phyloP scores from a whole-genome alignment of 1,140 invertebrate species.

The Calliphora vicina region DNA sequence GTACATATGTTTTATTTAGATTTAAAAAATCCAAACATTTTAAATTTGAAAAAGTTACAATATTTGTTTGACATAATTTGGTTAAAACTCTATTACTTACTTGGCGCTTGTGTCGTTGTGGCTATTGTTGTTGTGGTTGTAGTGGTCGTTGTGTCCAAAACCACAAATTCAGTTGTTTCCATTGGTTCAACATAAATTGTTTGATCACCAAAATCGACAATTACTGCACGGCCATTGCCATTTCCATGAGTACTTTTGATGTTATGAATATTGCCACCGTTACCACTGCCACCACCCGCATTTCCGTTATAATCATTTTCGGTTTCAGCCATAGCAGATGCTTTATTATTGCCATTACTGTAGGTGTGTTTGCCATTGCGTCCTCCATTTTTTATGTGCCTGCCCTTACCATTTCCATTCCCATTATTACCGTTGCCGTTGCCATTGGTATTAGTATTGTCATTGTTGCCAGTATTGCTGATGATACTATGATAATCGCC shows the following conservation, averaged over 20 bases:
- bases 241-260: slow-evolving; percentile 40
- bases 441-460: slow-evolving; percentile 25
- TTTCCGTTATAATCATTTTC: slow-evolving; percentile 21
- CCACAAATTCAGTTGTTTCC: slow-evolving; percentile 65
- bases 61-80: no score
- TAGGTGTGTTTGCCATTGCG: not conserved
- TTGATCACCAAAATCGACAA: slow-evolving; percentile 58
- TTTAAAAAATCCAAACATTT: no score
- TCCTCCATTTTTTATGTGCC: slow-evolving; percentile 34
- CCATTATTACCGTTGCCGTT: slow-evolving; percentile 39
- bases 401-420: slow-evolving; percentile 42
- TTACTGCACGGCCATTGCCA: slow-evolving; percentile 49
- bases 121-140: slow-evolving; percentile 67
- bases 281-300: not conserved
- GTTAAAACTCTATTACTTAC: slow-evolving; percentile 64
- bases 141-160: slow-evolving; percentile 64
- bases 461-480: slow-evolving; percentile 32
- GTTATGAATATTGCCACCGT: not conserved
- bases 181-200: slow-evolving; percentile 64
- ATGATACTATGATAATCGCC: slow-evolving; percentile 63
- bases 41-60: no score
- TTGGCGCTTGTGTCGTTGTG: slow-evolving; percentile 73
- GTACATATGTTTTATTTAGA: no score
- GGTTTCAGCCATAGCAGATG: not conserved
- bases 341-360: slow-evolving; percentile 8